phyloP scores from a whole-genome alignment of 2,797 vertebrate species.

The Spinibarbus caldwelli region DNA sequence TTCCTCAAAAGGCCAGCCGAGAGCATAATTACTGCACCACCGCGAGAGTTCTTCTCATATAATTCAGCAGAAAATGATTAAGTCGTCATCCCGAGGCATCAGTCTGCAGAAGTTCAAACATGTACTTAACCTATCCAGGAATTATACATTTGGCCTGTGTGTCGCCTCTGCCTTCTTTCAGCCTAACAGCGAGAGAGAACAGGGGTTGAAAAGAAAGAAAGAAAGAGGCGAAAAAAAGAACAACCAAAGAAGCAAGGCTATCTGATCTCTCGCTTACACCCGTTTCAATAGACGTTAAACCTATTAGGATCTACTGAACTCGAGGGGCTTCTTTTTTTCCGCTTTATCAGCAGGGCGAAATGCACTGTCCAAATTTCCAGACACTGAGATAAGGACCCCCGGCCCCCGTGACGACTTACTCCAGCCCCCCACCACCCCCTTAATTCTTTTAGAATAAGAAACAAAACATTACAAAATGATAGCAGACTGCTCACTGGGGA shows the following conservation, averaged over 20 bases:
- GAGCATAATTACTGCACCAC: constrained; percentile 88
- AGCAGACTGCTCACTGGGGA: constrained; percentile 95
- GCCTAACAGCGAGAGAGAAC: constrained; percentile 69
- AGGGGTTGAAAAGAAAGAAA: constrained; percentile 60
- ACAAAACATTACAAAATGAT: constrained; percentile 99
- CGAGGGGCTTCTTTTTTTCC: constrained; percentile 68
- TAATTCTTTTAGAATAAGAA: constrained; percentile 96
- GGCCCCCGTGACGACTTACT: constrained; percentile 87
- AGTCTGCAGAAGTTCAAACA: constrained; percentile 98
- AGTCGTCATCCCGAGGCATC: constrained; percentile 98
- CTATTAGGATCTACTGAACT: constrained; percentile 94
- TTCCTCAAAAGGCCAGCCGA: constrained; percentile 85
- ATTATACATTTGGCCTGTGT: constrained; percentile 92
- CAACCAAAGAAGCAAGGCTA: constrained; percentile 77
- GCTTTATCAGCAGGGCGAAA: constrained; percentile 85
- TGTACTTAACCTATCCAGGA: constrained; percentile 99
- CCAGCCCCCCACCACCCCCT: constrained; percentile 66
- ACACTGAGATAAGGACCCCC: constrained; percentile 91
- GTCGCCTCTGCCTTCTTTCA: constrained; percentile 84
- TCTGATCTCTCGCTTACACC: constrained; percentile 93
- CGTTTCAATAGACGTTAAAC: constrained; percentile 94
- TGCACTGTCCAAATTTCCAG: constrained; percentile 95
- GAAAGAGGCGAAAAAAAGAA: constrained; percentile 57
- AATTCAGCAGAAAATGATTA: constrained; percentile 99
- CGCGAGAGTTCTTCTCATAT: constrained; percentile 91